Conservation (phyloP, 2,797 vertebrate genomes). For the Peromyscus melanophrys region DNA sequence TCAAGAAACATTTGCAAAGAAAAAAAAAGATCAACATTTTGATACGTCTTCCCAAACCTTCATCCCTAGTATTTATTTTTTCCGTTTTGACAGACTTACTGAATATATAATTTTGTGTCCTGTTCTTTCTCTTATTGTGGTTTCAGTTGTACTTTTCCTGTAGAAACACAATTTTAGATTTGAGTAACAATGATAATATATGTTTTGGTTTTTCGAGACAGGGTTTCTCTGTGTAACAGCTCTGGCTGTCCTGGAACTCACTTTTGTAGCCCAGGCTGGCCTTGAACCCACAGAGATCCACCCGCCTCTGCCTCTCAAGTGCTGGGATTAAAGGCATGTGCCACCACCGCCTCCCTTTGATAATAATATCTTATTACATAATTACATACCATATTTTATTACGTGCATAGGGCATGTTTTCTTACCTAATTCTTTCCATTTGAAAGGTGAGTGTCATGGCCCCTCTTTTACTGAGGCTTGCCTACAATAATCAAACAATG, state of each 20-base stretch:
- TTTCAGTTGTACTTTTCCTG: constrained; percentile 27
- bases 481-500: background rate
- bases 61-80: background rate
- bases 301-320: background rate
- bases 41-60: background rate
- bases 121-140: background rate
- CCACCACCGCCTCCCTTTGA: background rate
- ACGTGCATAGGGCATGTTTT: background rate
- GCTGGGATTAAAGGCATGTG: background rate
- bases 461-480: background rate
- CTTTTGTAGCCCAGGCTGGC: background rate
- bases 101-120: background rate
- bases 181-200: background rate
- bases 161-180: constrained; percentile 20
- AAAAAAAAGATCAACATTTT: background rate
- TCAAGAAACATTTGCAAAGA: background rate
- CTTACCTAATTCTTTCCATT: background rate
- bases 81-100: background rate
- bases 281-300: background rate
- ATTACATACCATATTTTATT: background rate
- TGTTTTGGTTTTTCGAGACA: background rate
- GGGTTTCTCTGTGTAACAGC: background rate
- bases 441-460: background rate
- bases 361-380: background rate
- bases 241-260: background rate